A percentile compares a stretch with the other conserved stretches of the same genome.
Evolutionary conservation across 2,888 invertebrate species (phyloP).

Genomic region (Drosophila nr. perissopoda): DNA sequence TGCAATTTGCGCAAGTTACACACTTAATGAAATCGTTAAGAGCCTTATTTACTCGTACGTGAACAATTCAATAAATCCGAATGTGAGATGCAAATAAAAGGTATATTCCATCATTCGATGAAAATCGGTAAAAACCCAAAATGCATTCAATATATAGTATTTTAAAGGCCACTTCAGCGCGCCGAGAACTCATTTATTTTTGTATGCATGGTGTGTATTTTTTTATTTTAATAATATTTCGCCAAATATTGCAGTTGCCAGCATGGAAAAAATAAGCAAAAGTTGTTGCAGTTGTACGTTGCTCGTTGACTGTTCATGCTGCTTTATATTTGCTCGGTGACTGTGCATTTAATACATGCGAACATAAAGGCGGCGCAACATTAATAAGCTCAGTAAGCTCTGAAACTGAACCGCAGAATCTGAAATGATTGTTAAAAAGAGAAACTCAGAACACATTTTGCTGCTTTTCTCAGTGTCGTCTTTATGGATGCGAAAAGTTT

Average conservation of each 20-base stretch:
- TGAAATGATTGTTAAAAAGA: conserved; percentile 6
- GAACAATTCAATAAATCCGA: conserved; percentile 12
- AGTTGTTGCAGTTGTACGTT: conserved; percentile 7
- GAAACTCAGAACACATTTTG: background rate
- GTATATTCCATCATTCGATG: conserved; percentile 24
- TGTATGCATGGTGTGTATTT: conserved; percentile 7
- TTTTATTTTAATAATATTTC: conserved; percentile 30
- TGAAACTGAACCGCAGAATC: conserved; percentile 23
- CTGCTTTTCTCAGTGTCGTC: background rate
- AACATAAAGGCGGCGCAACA: conserved; percentile 29
- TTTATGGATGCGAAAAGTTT: background rate
- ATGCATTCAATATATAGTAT: conserved; percentile 39
- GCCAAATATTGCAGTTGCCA: conserved; percentile 31
- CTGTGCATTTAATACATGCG: conserved; percentile 59
- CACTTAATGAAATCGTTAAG: conserved; percentile 15
- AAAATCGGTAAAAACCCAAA: conserved; percentile 41
- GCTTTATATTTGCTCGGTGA: conserved; percentile 52
- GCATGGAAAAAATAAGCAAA: conserved; percentile 11
- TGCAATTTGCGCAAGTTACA: background rate
- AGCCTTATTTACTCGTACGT: conserved; percentile 14
- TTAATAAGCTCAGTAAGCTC: conserved; percentile 10
- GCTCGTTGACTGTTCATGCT: conserved; percentile 23
- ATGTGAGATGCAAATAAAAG: conserved; percentile 19
- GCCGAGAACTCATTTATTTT: conserved; percentile 18
- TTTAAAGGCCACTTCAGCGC: conserved; percentile 44